These are phyloP conservation scores for Pseudomyrmex cubaensis DNA, from an alignment of 1,140 invertebrate genomes.

Conservation along the genomic window DNA sequence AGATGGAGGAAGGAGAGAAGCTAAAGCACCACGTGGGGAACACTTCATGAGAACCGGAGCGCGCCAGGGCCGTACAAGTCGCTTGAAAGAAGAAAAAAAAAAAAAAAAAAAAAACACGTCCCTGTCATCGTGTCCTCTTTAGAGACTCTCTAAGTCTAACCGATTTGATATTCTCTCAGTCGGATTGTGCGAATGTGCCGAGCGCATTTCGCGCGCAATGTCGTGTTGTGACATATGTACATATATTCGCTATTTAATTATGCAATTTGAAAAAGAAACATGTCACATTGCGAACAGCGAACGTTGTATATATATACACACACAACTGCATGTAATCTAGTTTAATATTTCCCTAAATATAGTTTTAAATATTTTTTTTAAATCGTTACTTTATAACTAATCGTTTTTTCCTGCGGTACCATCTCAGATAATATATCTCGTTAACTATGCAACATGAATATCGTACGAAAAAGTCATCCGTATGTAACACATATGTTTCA, in stretches of 20 bases:
- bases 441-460: neutral
- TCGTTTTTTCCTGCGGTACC: neutral
- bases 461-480: neutral
- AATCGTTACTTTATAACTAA: neutral
- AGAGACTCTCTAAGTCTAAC: constrained; percentile 3
- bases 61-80: constrained; percentile 70
- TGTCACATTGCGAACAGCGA: neutral
- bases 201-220: neutral
- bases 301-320: neutral
- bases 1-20: constrained; percentile 61
- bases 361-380: too few relatives aligned
- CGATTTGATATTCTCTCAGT: constrained; percentile 19
- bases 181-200: neutral
- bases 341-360: too few relatives aligned
- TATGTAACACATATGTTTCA: neutral
- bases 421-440: neutral
- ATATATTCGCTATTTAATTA: neutral
- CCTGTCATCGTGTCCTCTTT: constrained; percentile 32
- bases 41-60: constrained; percentile 78
- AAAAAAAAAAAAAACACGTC: constrained; percentile 16
- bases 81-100: constrained; percentile 14
- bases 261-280: constrained; percentile 7
- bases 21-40: constrained; percentile 78
- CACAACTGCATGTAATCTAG: too few relatives aligned
- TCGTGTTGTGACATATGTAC: neutral